Percentiles rank a stretch among this genome's conserved stretches.
Conservation (phyloP, 2,797 vertebrate genomes). For the Leptodactylus fallax region DNA sequence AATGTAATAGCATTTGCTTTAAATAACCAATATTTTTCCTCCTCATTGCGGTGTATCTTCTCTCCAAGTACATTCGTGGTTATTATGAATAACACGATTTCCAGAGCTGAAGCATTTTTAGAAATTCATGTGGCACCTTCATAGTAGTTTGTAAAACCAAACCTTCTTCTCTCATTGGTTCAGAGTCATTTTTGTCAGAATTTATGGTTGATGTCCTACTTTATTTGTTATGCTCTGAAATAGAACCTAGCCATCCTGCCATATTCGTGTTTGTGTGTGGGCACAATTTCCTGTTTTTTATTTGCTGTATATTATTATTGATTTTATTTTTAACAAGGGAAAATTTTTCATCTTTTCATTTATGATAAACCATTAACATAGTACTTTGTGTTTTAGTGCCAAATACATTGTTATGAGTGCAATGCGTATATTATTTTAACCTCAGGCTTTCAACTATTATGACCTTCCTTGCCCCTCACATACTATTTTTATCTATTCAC, state of each 20-base stretch:
- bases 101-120: conserved; percentile 47
- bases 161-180: conserved; percentile 19
- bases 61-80: conserved; percentile 42
- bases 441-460: neutral
- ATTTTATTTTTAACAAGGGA: conserved; percentile 44
- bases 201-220: neutral
- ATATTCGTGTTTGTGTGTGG: conserved; percentile 29
- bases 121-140: conserved; percentile 52
- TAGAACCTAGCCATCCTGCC: neutral
- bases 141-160: neutral
- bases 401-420: neutral
- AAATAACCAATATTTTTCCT: conserved; percentile 53
- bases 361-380: neutral
- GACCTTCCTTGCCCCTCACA: neutral
- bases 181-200: neutral
- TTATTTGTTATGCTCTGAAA: conserved; percentile 19
- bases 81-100: conserved; percentile 59
- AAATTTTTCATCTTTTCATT: conserved; percentile 13
- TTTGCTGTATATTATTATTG: conserved; percentile 20
- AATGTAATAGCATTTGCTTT: conserved; percentile 45
- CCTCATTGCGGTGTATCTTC: neutral
- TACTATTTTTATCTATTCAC: neutral
- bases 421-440: neutral
- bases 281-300: neutral
- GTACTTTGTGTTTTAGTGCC: neutral